These are phyloP conservation scores for Sebastes cheni DNA, from an alignment of 2,797 vertebrate species.

Conservation along the genomic window DNA sequence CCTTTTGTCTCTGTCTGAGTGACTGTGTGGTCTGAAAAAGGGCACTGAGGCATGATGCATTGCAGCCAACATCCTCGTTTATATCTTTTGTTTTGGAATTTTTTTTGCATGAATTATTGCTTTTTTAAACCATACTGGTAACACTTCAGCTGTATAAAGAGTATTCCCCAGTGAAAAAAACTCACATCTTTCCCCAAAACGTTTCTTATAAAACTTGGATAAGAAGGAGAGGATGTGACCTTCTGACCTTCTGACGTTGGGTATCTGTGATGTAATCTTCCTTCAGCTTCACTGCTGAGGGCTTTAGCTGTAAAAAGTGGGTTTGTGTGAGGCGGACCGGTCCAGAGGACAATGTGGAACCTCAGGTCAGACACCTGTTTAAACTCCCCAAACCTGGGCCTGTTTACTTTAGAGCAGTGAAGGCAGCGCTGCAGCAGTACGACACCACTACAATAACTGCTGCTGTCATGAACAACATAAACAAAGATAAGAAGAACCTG, in stretches of 20 bases:
- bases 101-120: background rate
- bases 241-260: conserved; percentile 15
- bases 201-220: background rate
- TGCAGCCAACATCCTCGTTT: conserved; percentile 43
- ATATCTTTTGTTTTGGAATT: conserved; percentile 21
- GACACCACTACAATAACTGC: conserved; percentile 23
- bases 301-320: conserved; percentile 11
- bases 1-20: conserved; percentile 51
- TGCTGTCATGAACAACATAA: conserved; percentile 2
- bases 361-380: conserved; percentile 78
- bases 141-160: background rate
- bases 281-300: background rate
- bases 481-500: conserved; percentile 35
- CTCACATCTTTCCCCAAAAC: background rate
- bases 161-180: background rate
- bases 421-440: conserved; percentile 44
- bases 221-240: conserved; percentile 14
- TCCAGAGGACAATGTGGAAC: conserved; percentile 45
- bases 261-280: conserved; percentile 16
- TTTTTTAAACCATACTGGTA: background rate
- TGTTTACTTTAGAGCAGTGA: conserved; percentile 68
- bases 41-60: conserved; percentile 21
- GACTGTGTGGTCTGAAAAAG: conserved; percentile 40
- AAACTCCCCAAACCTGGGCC: conserved; percentile 70
- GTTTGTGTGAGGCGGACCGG: conserved; percentile 59